Conservation (phyloP, 2,888 invertebrate genomes). For the Dicranocentrus wangi region DNA sequence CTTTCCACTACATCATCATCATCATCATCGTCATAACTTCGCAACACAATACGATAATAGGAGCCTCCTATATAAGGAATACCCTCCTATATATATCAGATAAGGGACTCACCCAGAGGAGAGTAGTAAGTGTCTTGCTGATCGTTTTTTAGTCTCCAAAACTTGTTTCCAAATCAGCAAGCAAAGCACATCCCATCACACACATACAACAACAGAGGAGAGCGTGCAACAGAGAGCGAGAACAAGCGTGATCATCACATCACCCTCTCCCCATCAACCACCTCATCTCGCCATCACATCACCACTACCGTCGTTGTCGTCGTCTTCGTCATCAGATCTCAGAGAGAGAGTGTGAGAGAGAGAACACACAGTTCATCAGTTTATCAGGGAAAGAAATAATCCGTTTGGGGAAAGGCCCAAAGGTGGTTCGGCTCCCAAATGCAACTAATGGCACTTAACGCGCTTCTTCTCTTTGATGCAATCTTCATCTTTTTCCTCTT, state of each 20-base stretch:
- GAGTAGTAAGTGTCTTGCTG: not conserved
- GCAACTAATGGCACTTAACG: slow-evolving; percentile 90
- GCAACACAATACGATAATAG: slow-evolving; percentile 16
- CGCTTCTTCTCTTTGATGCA: slow-evolving; percentile 90
- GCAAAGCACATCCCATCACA: slow-evolving; percentile 6
- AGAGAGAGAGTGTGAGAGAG: too few species aligned
- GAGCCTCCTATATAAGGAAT: too few species aligned
- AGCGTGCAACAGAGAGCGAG: not conserved
- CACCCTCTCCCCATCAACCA: too few species aligned
- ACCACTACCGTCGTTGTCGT: too few species aligned
- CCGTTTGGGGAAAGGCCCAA: slow-evolving; percentile 60
- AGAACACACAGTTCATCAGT: too few species aligned
- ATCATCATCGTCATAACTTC: slow-evolving; percentile 37
- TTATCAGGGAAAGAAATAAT: slow-evolving; percentile 25
- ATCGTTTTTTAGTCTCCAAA: slow-evolving; percentile 9
- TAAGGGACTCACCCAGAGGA: not conserved
- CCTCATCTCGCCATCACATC: too few species aligned
- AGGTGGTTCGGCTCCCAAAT: slow-evolving; percentile 75
- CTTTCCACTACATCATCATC: slow-evolving; percentile 40
- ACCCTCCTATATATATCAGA: not conserved
- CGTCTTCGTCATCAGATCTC: too few species aligned
- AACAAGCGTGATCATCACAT: not conserved
- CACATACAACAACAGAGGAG: too few species aligned
- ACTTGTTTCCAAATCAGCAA: slow-evolving; percentile 16
- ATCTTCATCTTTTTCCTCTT: slow-evolving; percentile 91